phyloP scores from a whole-genome alignment of 2,113 vertebrate genomes.

The Erythrocercus mccallii region DNA sequence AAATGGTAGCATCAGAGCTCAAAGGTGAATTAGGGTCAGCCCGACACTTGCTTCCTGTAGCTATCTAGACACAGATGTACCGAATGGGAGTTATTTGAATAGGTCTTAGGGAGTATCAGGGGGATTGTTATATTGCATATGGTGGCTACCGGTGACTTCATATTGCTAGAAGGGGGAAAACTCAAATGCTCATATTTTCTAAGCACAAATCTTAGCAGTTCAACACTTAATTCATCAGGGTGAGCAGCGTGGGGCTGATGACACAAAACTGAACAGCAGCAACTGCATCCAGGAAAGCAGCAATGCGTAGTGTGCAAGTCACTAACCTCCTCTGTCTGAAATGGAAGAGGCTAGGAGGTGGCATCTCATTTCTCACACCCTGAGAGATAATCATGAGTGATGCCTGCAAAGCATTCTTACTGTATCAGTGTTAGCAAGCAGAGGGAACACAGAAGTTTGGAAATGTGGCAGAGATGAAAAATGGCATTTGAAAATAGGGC shows the following conservation, averaged over 20 bases:
- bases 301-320: accelerated
- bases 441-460: background rate
- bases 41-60: background rate
- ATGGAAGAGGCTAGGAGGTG: background rate
- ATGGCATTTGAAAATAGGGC: conserved; percentile 52
- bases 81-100: background rate
- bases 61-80: background rate
- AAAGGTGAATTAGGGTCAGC: background rate
- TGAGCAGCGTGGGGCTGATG: background rate
- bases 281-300: background rate
- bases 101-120: background rate
- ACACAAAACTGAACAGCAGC: background rate
- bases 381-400: background rate
- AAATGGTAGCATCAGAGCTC: background rate
- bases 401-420: background rate
- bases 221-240: background rate
- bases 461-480: background rate
- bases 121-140: background rate
- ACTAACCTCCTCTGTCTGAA: background rate
- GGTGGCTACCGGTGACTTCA: background rate
- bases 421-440: background rate
- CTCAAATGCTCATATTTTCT: background rate
- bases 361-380: background rate
- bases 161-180: background rate
- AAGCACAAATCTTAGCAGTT: background rate